Base-by-base conservation (phyloP, 2,797 vertebrate genomes). In the Paedocypris micromegethes region DNA sequence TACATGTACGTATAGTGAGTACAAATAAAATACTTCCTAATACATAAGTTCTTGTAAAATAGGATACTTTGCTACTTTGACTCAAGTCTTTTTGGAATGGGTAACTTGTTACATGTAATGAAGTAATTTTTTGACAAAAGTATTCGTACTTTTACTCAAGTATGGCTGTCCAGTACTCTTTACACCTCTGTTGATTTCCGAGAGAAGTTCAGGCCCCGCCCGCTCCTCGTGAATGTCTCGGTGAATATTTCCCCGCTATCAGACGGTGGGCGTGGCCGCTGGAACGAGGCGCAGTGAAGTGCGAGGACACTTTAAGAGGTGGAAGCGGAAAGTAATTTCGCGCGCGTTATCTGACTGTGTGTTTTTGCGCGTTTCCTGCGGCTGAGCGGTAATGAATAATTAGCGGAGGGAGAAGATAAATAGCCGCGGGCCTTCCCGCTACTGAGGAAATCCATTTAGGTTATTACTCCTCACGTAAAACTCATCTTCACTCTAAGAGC, bases 381-480 rank as follows among this genome's bases (percentile, higher is more conserved):
- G 84, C 75, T 78, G 77, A 85, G 86, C 82, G 77, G 81, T 86
- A 88, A 89, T 90, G 84, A 88, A 88, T 88, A 88, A 89, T 91
- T 88, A 88, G 87, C 84, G 86, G 83, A 80, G 78, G 79, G 82
- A 81, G 82, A 83, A 87, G 86, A 88, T 88, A 88, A 88, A 89
- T 88, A 84, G 87, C 87, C 84, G 81, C 80, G 79, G 85, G 86
- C 83, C 82, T 78, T 80, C 70, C 58, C 73, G 58, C 72, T 67
- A 79, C 77, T 77, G 79, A 80, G 72, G 80, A 86, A 86, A 88
- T 89, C 86, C 85, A 90, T 89, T 90, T 85, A 86, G 76, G 83
- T 86, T 87, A 88, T 88, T 88, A 86, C 83, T 86, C 81, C 75
- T 86, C 83, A 88, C 84, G 88, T 88, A 88, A 89, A 89, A 87